Evolutionary conservation across 2,888 invertebrate genomes (phyloP).

Genomic region (Euspilapteryx auroguttella): DNA sequence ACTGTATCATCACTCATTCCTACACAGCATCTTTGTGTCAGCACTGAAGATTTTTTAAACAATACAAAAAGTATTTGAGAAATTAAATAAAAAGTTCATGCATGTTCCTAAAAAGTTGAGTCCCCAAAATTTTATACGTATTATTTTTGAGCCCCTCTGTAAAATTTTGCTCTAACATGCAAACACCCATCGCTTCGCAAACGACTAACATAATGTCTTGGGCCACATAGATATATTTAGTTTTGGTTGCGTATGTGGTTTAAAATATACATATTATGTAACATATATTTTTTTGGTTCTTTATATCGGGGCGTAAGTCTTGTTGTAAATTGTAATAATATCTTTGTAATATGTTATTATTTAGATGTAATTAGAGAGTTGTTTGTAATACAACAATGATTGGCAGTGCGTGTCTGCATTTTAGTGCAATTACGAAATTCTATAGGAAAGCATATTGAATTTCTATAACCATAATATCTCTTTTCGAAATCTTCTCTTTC

Average conservation of each 20-base stretch:
- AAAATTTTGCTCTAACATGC: slow-evolving; percentile 62
- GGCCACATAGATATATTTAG: slow-evolving; percentile 30
- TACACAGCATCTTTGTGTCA: too few relatives aligned
- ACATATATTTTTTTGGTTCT: slow-evolving; percentile 40
- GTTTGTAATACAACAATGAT: slow-evolving; percentile 28
- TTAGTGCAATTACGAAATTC: slow-evolving; percentile 56
- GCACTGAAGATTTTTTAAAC: too few relatives aligned
- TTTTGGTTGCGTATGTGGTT: slow-evolving; percentile 57
- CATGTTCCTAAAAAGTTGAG: slow-evolving; percentile 29
- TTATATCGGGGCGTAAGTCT: slow-evolving; percentile 34
- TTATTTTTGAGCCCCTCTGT: too few relatives aligned
- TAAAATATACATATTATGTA: slow-evolving; percentile 45
- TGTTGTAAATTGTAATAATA: slow-evolving; percentile 32
- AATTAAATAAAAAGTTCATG: slow-evolving; percentile 13
- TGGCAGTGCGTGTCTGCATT: slow-evolving; percentile 63
- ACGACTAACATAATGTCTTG: slow-evolving; percentile 56
- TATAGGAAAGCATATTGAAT: slow-evolving; percentile 51
- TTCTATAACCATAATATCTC: too few relatives aligned
- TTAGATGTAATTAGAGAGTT: slow-evolving; percentile 25
- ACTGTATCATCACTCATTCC: too few relatives aligned
- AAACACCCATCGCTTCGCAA: slow-evolving; percentile 62
- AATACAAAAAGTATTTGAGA: too few relatives aligned
- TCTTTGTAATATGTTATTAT: slow-evolving; percentile 18
- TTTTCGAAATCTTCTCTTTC: slow-evolving; percentile 9
- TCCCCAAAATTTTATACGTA: too few relatives aligned